Evolutionary conservation across 2,113 vertebrate species (phyloP), one percentile per base, ranked within the genome.

Genomic region (Phoenicopterus ruber): DNA sequence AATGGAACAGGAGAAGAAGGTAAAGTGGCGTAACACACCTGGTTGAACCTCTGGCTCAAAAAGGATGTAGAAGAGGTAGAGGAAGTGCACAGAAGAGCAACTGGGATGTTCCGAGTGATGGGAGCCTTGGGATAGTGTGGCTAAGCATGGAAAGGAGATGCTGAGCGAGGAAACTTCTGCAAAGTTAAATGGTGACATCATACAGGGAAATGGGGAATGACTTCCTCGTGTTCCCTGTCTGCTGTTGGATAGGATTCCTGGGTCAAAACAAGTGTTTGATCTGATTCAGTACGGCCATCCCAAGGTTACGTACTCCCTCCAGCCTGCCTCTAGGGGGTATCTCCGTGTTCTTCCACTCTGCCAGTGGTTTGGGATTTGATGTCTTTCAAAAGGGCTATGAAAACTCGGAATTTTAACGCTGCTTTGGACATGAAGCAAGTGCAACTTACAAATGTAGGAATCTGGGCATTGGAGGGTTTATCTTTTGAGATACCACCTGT

Each of bases 1-100:
- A 11, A 93, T 98, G 2, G 99, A 99, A 73, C 99, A 99, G 95
- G 99, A 99, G 93, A 99, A 96, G 93, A 99, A 99, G 99, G 99
- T 99, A 93, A 88, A 78, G 49, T 38, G 69, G 61, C 0, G 5
- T 6, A 17, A 78, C 3, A 1, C 4, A 7, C 13, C 11, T 6
- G 26, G 15, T 26, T 28, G 17, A 17, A 22, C 8, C 50, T 63
- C 46, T 9, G 81, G 44, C 13, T 63, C n/a, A 7, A 2, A 52
- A 36, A 22, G 25, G 26, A 38, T 6, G 49, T 32, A 5, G 63
- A 29, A 17, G 54, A 78, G 49, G 4, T 34, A 13, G 46, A 61
- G 26, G 40, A 32, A 13, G 54, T 0, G 14, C 8, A 24, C 10
- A 24, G 52, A 49, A 34, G 28, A 58, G 31, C 17, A 52, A 0